Percentiles rank a stretch among this genome's conserved stretches.
Evolutionary conservation across 2,797 vertebrate genomes (phyloP).

Genomic region (Cossypha niveicapilla): DNA sequence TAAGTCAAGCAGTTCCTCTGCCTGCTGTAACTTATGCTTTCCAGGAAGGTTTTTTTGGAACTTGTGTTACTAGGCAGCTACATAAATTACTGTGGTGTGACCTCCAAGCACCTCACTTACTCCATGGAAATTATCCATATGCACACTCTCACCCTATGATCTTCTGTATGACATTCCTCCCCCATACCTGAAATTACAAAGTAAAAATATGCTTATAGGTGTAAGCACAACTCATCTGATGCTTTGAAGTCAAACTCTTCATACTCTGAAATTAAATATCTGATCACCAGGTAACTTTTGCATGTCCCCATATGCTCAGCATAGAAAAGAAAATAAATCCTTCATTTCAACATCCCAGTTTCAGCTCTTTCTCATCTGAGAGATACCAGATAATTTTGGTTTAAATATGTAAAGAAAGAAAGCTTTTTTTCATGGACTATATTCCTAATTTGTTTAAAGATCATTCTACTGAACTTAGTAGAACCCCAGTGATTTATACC

Average conservation of each 20-base stretch:
- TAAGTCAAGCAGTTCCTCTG: neutral
- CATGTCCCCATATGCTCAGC: neutral
- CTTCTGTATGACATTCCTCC: neutral
- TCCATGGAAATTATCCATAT: slow-evolving; percentile 20
- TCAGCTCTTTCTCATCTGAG: neutral
- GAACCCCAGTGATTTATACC: neutral
- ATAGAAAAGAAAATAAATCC: neutral
- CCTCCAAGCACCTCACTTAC: slow-evolving; percentile 22
- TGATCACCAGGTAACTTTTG: neutral
- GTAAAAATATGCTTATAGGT: neutral
- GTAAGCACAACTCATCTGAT: neutral
- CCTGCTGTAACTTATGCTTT: neutral
- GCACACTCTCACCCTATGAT: neutral
- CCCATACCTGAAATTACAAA: neutral
- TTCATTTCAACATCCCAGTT: neutral
- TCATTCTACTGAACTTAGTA: neutral
- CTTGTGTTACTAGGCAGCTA: neutral
- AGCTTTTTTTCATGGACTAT: neutral
- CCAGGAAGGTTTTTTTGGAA: slow-evolving; percentile 9
- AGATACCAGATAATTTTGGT: neutral
- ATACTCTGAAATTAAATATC: neutral
- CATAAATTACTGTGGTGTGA: slow-evolving; percentile 33
- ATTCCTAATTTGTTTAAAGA: neutral
- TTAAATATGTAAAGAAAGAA: neutral
- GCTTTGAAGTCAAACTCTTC: neutral